Base-by-base conservation (phyloP, 2,797 vertebrate genomes). In the Hippocampus kuda region DNA sequence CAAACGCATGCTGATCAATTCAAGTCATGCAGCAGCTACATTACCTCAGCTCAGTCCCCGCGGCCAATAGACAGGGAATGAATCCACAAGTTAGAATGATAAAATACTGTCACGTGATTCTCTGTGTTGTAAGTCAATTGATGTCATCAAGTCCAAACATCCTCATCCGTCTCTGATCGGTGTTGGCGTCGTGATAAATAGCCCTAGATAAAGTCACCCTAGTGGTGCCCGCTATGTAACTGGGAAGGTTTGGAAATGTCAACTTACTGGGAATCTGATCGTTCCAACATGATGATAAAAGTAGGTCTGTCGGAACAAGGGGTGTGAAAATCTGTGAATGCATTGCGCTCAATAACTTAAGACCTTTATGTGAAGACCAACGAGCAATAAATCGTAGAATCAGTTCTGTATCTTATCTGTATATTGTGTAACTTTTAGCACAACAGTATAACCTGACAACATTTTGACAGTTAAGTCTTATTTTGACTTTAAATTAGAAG, bases 101-200 rank as follows among this genome's bases (percentile, higher is more conserved):
- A 57, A 74, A 77, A 79, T 20, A 53, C 30, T 67, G 59, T 24
- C 65, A 70, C 26, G n/a, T 68, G 69, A 56, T 18, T 41, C 20
- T 2, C 26, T 16, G n/a, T 27, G 46, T 44, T 57, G 70, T 30
- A 20, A 8, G 68, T 61, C 20, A 49, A 34, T 72, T 61, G 67
- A 71, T 64, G 48, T 38, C 9, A 63, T 68, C 22, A 42, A 74
- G 74, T 72, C 54, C 68, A 74, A 76, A 63, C 70, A 69, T 65
- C 18, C 42, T 72, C 30, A 64, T 7, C 34, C 46, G 73, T 67
- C 26, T 69, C 41, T 27, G 41, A 24, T 24, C 24, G 13, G 48
- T 62, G 65, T 74, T 74, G 64, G 68, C 77, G 48, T 73, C 41
- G 20, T 77, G 81, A 82, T 59, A 70, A 56, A 48, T 15, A 18